Evolutionary conservation across 2,888 invertebrate genomes (phyloP).

Genomic region (Dorcus hopei): DNA sequence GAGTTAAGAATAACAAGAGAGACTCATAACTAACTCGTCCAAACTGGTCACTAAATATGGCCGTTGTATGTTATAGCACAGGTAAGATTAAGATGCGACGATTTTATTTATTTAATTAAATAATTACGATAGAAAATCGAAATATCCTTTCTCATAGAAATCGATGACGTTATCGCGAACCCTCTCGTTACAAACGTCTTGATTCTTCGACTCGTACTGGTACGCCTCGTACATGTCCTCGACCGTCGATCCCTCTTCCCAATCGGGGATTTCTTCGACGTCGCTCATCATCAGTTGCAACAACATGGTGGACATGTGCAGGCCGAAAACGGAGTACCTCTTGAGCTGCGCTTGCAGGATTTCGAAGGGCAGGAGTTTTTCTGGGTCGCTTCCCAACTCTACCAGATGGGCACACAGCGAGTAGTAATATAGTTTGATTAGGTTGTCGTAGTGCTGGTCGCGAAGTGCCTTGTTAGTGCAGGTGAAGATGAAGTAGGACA

Average conservation of each 20-base stretch:
- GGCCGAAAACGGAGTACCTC: constrained; percentile 30
- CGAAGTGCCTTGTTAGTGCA: constrained; percentile 34
- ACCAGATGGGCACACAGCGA: constrained; percentile 28
- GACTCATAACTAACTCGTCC: too few relatives aligned
- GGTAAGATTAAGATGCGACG: too few relatives aligned
- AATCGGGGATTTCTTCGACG: constrained; percentile 29
- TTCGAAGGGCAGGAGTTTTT: constrained; percentile 32
- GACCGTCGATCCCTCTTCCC: constrained; percentile 13
- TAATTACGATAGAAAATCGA: constrained; percentile 1
- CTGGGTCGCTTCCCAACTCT: constrained; percentile 30
- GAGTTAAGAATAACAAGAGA: too few relatives aligned
- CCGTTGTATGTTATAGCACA: too few relatives aligned
- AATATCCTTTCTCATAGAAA: constrained; percentile 9
- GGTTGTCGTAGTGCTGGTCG: constrained; percentile 29
- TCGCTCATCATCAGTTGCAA: constrained; percentile 31
- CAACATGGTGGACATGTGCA: constrained; percentile 27
- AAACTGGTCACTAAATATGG: too few relatives aligned
- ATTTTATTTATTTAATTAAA: too few relatives aligned
- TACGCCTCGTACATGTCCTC: background rate
- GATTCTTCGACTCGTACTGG: constrained; percentile 16
- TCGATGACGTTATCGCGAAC: constrained; percentile 20
- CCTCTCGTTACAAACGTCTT: constrained; percentile 16
- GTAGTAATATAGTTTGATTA: constrained; percentile 36
- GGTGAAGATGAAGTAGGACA: constrained; percentile 38
- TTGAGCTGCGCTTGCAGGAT: constrained; percentile 30